Base-by-base conservation (phyloP, 1,140 invertebrate genomes). In the Cydia strobilella region DNA sequence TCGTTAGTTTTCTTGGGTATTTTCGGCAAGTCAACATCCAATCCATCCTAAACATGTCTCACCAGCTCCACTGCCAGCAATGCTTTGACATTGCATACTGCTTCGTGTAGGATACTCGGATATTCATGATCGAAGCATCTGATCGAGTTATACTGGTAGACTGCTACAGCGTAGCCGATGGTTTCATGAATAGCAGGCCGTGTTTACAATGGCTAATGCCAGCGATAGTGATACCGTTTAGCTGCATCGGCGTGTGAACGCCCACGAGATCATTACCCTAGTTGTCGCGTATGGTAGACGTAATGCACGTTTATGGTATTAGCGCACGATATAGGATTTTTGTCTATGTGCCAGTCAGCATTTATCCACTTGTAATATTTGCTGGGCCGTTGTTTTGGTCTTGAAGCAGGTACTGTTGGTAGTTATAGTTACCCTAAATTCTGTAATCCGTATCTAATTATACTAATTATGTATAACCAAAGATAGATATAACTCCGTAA, bases 181-280 rank as follows among this genome's bases (percentile, higher is more conserved):
- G 4, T 7, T 59, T 59, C 20, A n/a, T 59, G 54, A 59, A 59
- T 59, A 12, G 54, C 9, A 59, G 0, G 10, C 9, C 54, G 54
- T 59, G 54, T 59, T 54, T 59, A 23, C 54, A 59, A 59, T 59
- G 18, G 54, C 20, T 59, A 59, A 59, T 59, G 20, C 54, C 54
- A 59, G 54, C 54, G 54, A 59, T 59, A 59, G 54, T 59, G 54
- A 59, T 59, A 59, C 54, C 54, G 54, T 59, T 59, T 59, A 59
- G 18, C 54, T 59, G 54, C 54, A 59, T 59, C 20, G 54, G 54
- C 54, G 18, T 59, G 54, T 59, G 54, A 59, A 59, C 20, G 20
- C 54, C 20, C 54, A 59, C 54, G 54, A 59, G 18, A 59, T 59
- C 54, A 23, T 59, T 59, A 59, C 54, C 54, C 54, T 13, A 20